These are phyloP conservation scores for Linnaemya vulpina DNA, from an alignment of 2,888 invertebrate genomes.

Conservation along the genomic window DNA sequence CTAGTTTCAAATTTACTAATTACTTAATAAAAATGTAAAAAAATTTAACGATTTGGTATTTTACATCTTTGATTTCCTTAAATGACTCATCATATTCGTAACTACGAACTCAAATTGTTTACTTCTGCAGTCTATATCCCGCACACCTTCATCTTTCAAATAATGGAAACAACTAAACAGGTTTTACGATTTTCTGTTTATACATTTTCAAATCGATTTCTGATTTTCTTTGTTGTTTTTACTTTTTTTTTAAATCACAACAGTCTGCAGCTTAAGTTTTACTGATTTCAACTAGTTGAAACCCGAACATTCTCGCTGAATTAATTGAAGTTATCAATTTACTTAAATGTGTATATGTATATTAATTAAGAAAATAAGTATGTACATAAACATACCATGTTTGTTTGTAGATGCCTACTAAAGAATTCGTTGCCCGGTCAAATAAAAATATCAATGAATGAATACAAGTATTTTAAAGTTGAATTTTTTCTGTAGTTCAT, in stretches of 20 bases:
- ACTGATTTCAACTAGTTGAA: constrained; percentile 65
- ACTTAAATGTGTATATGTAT: constrained; percentile 19
- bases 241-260: constrained; percentile 1
- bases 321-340: constrained; percentile 35
- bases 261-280: constrained; percentile 38
- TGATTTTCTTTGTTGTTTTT: background rate
- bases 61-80: background rate
- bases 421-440: background rate
- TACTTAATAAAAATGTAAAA: too few species aligned
- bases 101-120: constrained; percentile 7
- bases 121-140: background rate
- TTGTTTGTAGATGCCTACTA: background rate
- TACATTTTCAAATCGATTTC: constrained; percentile 7
- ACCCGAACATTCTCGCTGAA: constrained; percentile 37
- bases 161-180: constrained; percentile 21
- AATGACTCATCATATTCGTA: constrained; percentile 14
- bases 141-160: background rate
- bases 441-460: background rate
- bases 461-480: background rate
- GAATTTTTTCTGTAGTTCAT: background rate
- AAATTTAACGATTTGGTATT: too few species aligned
- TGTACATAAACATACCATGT: background rate
- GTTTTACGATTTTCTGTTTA: constrained; percentile 17
- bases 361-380: constrained; percentile 2
- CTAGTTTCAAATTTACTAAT: too few species aligned